These are phyloP conservation scores for Equus quagga DNA, from an alignment of 2,113 vertebrate species.

Conservation along the genomic window DNA sequence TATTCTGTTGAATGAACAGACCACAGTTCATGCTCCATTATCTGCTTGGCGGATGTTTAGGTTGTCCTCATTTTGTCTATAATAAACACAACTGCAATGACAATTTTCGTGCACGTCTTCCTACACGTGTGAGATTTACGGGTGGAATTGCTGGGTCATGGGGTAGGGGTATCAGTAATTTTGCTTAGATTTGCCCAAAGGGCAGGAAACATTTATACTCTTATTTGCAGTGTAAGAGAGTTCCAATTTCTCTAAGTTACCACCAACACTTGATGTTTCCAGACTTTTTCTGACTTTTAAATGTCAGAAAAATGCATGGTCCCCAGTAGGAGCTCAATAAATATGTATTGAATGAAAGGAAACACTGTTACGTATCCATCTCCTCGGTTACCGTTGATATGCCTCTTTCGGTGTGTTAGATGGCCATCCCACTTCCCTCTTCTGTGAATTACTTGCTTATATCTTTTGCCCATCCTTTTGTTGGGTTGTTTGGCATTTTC, in stretches of 20 bases:
- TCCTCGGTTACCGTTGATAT: accelerated
- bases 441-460: neutral
- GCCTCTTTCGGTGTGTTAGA: neutral
- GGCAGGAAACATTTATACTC: no score
- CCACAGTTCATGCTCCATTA: neutral
- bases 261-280: no score
- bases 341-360: neutral
- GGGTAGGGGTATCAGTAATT: no score
- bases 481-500: neutral
- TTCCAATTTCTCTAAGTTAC: no score
- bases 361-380: no score
- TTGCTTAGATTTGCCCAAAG: no score
- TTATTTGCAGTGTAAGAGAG: no score
- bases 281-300: neutral
- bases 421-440: neutral
- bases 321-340: neutral
- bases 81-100: neutral
- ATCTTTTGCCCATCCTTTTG: neutral
- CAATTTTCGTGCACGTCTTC: neutral
- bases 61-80: neutral
- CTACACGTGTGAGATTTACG: neutral
- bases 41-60: neutral
- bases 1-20: neutral
- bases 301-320: neutral
- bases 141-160: neutral